phyloP scores from a whole-genome alignment of 1,140 invertebrate genomes.

The Drosophila cardini region DNA sequence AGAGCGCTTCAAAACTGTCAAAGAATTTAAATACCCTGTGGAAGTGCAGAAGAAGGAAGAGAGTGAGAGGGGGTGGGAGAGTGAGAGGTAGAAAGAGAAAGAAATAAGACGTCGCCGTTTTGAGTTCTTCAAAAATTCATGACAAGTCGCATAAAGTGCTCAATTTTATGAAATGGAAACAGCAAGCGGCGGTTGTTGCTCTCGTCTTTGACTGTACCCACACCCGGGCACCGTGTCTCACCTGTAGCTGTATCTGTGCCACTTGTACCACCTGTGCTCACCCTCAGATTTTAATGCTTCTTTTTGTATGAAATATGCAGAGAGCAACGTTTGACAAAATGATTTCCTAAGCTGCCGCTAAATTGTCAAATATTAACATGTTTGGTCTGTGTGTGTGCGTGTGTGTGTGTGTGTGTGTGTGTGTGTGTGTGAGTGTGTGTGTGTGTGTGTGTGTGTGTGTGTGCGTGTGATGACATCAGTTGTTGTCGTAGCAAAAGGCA shows the following conservation, averaged over 20 bases:
- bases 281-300: conserved; percentile 45
- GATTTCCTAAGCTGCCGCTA: conserved; percentile 56
- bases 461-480: conserved; percentile 52
- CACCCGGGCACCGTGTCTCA: no score
- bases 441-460: neutral
- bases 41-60: no score
- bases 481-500: no score
- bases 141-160: conserved; percentile 78
- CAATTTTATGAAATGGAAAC: conserved; percentile 80
- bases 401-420: neutral
- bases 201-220: neutral
- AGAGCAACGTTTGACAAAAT: conserved; percentile 62
- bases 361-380: conserved; percentile 64
- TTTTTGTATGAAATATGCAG: conserved; percentile 65
- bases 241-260: conserved; percentile 1
- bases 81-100: conserved; percentile 20
- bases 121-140: conserved; percentile 80
- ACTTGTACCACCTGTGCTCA: no score
- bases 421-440: neutral
- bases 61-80: no score
- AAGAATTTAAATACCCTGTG: no score
- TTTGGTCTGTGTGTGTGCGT: neutral
- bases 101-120: conserved; percentile 65
- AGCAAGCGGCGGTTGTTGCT: conserved; percentile 58
- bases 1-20: no score